Conservation (phyloP, 2,113 vertebrate genomes). For the Chionodraco myersi region DNA sequence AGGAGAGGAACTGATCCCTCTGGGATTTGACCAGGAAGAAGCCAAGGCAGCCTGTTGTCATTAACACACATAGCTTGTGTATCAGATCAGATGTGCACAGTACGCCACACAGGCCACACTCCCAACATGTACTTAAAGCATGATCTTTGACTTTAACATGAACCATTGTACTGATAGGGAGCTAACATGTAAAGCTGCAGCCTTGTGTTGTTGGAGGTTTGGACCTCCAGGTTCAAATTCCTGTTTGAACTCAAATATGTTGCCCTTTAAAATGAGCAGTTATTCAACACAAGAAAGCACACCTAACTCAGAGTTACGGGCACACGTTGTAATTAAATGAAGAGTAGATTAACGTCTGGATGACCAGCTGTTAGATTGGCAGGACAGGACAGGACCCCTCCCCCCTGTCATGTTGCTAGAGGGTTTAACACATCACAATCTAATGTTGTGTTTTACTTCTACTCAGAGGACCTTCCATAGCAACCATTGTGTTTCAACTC, state of each 20-base stretch:
- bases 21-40: constrained; percentile 62
- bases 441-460: background rate
- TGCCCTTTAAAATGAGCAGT: background rate
- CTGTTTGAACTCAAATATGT: background rate
- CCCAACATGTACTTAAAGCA: background rate
- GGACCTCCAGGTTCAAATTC: background rate
- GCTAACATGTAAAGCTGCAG: constrained; percentile 3
- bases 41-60: constrained; percentile 55
- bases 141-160: background rate
- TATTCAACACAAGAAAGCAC: background rate
- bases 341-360: background rate
- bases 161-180: constrained; percentile 4
- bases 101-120: background rate
- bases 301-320: background rate
- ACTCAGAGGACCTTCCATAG: background rate
- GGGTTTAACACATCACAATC: background rate
- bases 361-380: constrained; percentile 23
- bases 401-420: background rate
- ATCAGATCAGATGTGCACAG: constrained; percentile 39
- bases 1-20: constrained; percentile 53
- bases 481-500: background rate
- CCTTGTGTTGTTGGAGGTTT: background rate
- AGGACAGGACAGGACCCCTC: background rate
- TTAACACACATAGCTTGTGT: constrained; percentile 69
- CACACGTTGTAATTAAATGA: background rate